phyloP scores from a whole-genome alignment of 30 jellyfish, hydroid and myxozoan genomes.

The Turritopsis dohrnii region DNA sequence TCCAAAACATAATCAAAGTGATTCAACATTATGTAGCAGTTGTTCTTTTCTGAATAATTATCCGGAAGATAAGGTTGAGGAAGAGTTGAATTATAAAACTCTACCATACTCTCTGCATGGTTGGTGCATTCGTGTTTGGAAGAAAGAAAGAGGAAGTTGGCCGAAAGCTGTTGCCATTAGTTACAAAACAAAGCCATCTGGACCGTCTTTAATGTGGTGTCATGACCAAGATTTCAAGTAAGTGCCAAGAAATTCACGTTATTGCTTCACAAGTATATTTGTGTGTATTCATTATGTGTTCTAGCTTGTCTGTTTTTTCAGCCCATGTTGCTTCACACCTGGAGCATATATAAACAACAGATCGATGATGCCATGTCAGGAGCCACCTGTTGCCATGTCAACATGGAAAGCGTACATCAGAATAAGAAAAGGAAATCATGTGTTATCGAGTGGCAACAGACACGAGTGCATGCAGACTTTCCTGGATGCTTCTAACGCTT shows the following conservation, averaged over 20 bases:
- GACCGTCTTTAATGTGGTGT: slow-evolving; percentile 86
- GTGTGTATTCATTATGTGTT: neutral
- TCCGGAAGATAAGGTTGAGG: neutral
- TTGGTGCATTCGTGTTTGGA: slow-evolving; percentile 91
- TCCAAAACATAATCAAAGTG: slow-evolving; percentile 15
- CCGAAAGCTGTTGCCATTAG: slow-evolving; percentile 58
- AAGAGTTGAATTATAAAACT: slow-evolving; percentile 35
- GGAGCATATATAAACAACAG: slow-evolving; percentile 90
- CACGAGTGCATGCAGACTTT: slow-evolving; percentile 37
- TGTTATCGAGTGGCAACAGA: slow-evolving; percentile 65
- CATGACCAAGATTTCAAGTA: slow-evolving; percentile 86
- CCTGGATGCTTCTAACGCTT: neutral
- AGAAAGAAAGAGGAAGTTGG: slow-evolving; percentile 53
- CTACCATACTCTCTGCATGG: slow-evolving; percentile 67
- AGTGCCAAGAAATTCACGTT: slow-evolving; percentile 10
- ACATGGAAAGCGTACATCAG: slow-evolving; percentile 81
- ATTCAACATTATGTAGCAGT: neutral
- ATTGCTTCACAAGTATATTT: neutral
- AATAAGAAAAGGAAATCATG: slow-evolving; percentile 42
- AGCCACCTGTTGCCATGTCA: slow-evolving; percentile 88
- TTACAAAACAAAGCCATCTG: slow-evolving; percentile 67
- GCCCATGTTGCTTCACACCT: slow-evolving; percentile 75
- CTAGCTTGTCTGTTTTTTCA: slow-evolving; percentile 4
- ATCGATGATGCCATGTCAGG: slow-evolving; percentile 94
- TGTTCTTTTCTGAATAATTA: slow-evolving; percentile 2